Base-by-base conservation (phyloP, 2,113 vertebrate genomes). In the Aix galericulata region DNA sequence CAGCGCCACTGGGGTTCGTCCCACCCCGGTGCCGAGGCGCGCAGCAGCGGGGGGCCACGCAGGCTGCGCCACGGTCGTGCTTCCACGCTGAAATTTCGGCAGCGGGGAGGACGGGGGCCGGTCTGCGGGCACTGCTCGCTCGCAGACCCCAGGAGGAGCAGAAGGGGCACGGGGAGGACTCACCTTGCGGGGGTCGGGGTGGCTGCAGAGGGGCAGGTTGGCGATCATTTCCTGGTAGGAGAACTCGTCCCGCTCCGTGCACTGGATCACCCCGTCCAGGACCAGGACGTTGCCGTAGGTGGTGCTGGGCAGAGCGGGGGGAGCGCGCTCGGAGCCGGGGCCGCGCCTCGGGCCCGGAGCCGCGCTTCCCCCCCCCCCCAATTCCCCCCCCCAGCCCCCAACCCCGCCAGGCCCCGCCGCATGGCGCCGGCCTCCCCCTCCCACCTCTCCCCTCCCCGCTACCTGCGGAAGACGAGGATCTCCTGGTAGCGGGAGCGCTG, bases 141-240 rank as follows among this genome's bases (percentile, higher is more conserved):
- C 5, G 14, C 34, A 11, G 46, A 80, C 27, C 23, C n/a, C 32
- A 22, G 31, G 29, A 10, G 11, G 20, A 22, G 46, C 46, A 6
- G 46, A 48, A 40, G 40, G 40, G 40, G 40, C 40, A 5, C 25
- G 59, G 72, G 59, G 9, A 2, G n/a, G 17, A 23, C 96, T 88
- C 98, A 99, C 99, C 99, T 99, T 99, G 72, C 98, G 98, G 13
- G 99, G 99, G 64, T 98, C 98, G 25, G 99, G 99, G 88, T 99
- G 99, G 97, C 98, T 99, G 98, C 98, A 99, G 58, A 99, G 95
- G 3, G 99, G 99, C 59, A 99, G 98, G 97, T 99, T 99, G 83
- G 99, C 99, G 16, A 99, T 99, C 99, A 99, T 99, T 97, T 99
- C 99, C 80, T 99, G 99, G 96, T 99, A 99, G 62, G 99, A 99